phyloP scores from a whole-genome alignment of 1,140 invertebrate species.

The Hyphantria cunea region DNA sequence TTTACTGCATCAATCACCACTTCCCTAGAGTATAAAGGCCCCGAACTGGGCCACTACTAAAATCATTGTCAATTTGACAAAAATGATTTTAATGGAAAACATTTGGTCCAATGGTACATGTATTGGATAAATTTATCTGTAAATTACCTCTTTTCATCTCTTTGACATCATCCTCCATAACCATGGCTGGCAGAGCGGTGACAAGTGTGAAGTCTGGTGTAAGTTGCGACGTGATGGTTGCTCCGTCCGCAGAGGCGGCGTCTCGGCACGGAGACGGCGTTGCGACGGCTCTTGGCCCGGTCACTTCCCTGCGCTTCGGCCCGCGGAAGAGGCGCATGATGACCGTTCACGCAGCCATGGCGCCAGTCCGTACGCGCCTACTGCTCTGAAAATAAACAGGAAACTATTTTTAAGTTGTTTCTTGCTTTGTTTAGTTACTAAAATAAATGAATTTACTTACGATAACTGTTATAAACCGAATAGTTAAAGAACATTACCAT shows the following conservation, averaged over 20 bases:
- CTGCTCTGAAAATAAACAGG: slow-evolving; percentile 40
- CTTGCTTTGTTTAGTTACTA: neutral
- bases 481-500: no score
- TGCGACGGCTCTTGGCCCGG: slow-evolving; percentile 66
- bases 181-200: slow-evolving; percentile 83
- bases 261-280: slow-evolving; percentile 70
- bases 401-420: neutral
- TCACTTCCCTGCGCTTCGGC: slow-evolving; percentile 78
- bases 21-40: no score
- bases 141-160: slow-evolving; percentile 80
- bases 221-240: slow-evolving; percentile 35
- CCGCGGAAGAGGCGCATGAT: slow-evolving; percentile 79
- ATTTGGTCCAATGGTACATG: no score
- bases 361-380: slow-evolving; percentile 59
- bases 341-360: slow-evolving; percentile 74
- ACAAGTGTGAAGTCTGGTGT: slow-evolving; percentile 82
- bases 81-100: no score
- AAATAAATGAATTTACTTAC: neutral
- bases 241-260: slow-evolving; percentile 50
- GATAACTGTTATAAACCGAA: no score
- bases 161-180: slow-evolving; percentile 82
- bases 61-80: no score
- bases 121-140: no score
- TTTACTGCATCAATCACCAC: no score
- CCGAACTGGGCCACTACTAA: no score